Percentiles rank a stretch among this genome's conserved stretches.
These are phyloP conservation scores for Pantherophis alleghaniensis DNA, from an alignment of 2,797 vertebrate species.

Conservation along the genomic window DNA sequence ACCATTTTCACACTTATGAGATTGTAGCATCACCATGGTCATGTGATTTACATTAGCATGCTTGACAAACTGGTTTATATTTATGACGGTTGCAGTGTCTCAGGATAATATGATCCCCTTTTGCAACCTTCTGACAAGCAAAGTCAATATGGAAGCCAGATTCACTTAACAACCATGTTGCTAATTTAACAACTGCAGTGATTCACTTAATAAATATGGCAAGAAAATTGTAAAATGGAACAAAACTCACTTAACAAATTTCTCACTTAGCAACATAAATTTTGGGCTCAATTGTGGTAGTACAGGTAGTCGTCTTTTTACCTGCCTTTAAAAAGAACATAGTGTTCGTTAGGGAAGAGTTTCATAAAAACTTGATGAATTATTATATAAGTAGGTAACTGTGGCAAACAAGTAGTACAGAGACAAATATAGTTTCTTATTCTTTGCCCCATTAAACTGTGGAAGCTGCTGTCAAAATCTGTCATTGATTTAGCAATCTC, in stretches of 20 bases:
- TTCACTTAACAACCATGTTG: background rate
- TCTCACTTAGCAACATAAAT: background rate
- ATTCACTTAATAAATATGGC: background rate
- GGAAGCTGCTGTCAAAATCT: background rate
- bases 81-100: background rate
- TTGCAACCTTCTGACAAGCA: background rate
- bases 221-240: background rate
- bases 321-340: background rate
- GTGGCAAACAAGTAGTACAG: conserved; percentile 14
- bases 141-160: background rate
- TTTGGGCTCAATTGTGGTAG: background rate
- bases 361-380: conserved; percentile 1
- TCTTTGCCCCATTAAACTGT: background rate
- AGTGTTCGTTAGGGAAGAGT: background rate
- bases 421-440: conserved; percentile 16
- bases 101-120: background rate
- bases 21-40: background rate
- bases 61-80: background rate
- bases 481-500: conserved; percentile 32
- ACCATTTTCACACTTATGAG: background rate
- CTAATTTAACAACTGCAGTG: background rate
- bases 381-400: background rate
- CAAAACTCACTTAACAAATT: background rate
- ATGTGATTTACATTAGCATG: background rate
- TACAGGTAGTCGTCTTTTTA: background rate